Base-by-base conservation (phyloP, 2,888 invertebrate genomes). In the Acanthosepion lycidas region DNA sequence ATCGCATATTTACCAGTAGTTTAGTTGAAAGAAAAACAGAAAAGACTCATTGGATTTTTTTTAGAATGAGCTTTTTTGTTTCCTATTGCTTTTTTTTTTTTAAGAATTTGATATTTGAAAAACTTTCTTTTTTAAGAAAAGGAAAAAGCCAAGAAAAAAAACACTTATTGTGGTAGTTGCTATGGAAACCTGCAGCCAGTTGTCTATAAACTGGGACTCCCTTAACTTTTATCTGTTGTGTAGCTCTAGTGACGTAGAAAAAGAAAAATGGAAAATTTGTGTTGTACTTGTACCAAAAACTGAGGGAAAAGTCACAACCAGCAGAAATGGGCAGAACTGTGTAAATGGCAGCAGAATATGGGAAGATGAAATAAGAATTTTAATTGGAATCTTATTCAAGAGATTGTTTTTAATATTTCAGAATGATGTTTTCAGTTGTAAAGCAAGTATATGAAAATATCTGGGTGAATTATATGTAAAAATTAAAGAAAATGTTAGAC, bases 111-210 rank as follows among this genome's bases (percentile, higher is more conserved):
- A 78, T 78, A 78, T 78, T 59, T 59, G 23, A 59, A 59, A 59
- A 59, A 23, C 59, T 59, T 59, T 59, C 59, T 59, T 59, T 59
- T 23, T 20, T 20, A 23, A 59, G 23, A 23, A 59, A 59, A 59
- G 20, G 23, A 59, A 78, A 33, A n/a, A 78, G 33, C n/a, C 8
- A n/a, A 15, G 2, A 78, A 12, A 33, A 59, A 78, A 78, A 78
- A 78, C n/a, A 78, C 78, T 78, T 78, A 78, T 78, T 78, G 78
- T 78, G 78, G 78, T 78, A 78, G 78, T 78, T 78, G 78, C n/a
- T 78, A 78, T 78, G 78, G n/a, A 78, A 78, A 78, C 78, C 78
- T 78, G 78, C 78, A 78, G 12, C 78, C 78, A 78, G 78, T 78
- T 78, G 78, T 33, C 12, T 78, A 78, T 78, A 78, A 78, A 78